A percentile compares a stretch with the other conserved stretches of the same genome.
Evolutionary conservation across 1,140 invertebrate species (phyloP).

Genomic region (Drosophila kanapiae): DNA sequence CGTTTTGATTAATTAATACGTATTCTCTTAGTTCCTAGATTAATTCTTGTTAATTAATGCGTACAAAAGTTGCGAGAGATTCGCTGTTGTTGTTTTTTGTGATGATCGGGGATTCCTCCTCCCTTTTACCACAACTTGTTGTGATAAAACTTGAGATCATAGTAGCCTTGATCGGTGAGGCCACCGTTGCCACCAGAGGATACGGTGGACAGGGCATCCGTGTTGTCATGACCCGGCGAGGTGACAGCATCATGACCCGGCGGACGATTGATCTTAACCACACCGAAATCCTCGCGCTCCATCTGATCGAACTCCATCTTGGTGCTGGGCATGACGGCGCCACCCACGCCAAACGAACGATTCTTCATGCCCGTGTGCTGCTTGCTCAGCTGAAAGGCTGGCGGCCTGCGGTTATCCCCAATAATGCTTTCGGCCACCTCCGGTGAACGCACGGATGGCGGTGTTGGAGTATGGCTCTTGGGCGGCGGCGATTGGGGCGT

Average conservation of each 20-base stretch:
- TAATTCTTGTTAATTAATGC: slow-evolving; percentile 50
- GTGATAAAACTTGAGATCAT: slow-evolving; percentile 89
- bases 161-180: slow-evolving; percentile 87
- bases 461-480: slow-evolving; percentile 59
- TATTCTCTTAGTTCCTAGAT: slow-evolving; percentile 45
- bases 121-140: slow-evolving; percentile 88
- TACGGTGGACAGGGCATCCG: slow-evolving; percentile 72
- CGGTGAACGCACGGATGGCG: slow-evolving; percentile 60
- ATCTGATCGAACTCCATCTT: slow-evolving; percentile 84
- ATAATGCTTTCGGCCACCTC: slow-evolving; percentile 71
- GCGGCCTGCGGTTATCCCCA: slow-evolving; percentile 63
- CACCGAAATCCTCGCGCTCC: slow-evolving; percentile 78
- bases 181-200: slow-evolving; percentile 63
- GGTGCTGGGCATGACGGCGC: slow-evolving; percentile 77
- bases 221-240: slow-evolving; percentile 68
- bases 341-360: slow-evolving; percentile 79
- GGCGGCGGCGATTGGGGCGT: slow-evolving; percentile 52
- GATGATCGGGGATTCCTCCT: neutral
- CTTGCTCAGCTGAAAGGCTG: slow-evolving; percentile 79
- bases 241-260: slow-evolving; percentile 59
- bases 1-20: slow-evolving; percentile 38
- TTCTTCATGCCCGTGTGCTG: slow-evolving; percentile 85
- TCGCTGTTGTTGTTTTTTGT: slow-evolving; percentile 19
- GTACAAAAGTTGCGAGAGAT: slow-evolving; percentile 65
- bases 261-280: slow-evolving; percentile 82